Evolutionary conservation across 1,140 invertebrate species (phyloP), one percentile per base, ranked within the genome.

Genomic region (Conus betulinus): DNA sequence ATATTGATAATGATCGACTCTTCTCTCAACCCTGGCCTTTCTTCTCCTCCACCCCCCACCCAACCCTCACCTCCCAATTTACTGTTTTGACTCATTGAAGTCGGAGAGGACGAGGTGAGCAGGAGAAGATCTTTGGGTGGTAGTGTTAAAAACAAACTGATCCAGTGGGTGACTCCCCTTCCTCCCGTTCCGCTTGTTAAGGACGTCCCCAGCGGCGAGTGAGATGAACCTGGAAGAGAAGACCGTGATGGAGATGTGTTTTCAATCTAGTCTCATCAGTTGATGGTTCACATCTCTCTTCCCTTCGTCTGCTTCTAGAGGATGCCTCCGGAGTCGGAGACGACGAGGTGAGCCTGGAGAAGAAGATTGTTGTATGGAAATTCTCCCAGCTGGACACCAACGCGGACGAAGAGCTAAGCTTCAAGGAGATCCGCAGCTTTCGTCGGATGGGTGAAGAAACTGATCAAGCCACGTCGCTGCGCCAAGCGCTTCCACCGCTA

Each of bases 381-480:
- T 99, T 99, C 92, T 94, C 96, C 3, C 96, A 97, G 79, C 95
- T 99, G 92, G 98, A 99, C 95, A 95, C 95, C 57, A 97, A 99
- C 95, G 96, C 96, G 20, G 97, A 98, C 94, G 96, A 96, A 52
- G 95, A 96, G 79, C 95, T 99, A 84, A 97, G 97, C 92, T 97
- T 97, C 90, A 96, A 96, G 63, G 98, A 99, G 94, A 98, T 98
- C 92, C 96, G 97, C 90, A 97, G 97, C 88, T 95, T 99, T 8
- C 96, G 97, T 87, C 96, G 97, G 89, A 96, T 98, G 53, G 53
- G 97, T 98, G 1, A 97, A 97, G 93, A 98, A 98, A 95, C 97
- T 97, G 51, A 97, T 99, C 27, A 97, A 97, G 91, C 98, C 98
- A 15, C 97, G 97, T 94, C 96, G 97, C 89, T 99, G 98, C 95